Evolutionary conservation across 2,797 vertebrate species (phyloP).

Genomic region (Nyctalus aviator): DNA sequence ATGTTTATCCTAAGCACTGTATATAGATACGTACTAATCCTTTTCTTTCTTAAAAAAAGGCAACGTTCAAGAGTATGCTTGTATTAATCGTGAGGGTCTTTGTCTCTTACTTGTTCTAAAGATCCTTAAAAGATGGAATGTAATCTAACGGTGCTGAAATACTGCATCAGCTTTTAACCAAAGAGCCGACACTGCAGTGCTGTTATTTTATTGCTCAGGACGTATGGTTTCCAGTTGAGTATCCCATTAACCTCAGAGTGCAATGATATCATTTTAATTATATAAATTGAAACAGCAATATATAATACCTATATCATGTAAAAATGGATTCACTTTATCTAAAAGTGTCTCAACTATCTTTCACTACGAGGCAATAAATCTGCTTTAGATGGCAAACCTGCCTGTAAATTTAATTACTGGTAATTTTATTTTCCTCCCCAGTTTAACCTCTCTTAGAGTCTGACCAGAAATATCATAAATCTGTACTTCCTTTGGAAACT

Average conservation of each 20-base stretch:
- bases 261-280: constrained; percentile 87
- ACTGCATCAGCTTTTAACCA: constrained; percentile 84
- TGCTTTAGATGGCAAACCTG: constrained; percentile 87
- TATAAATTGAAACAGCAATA: constrained; percentile 87
- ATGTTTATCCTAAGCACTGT: background rate
- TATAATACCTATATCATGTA: constrained; percentile 84
- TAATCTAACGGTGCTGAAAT: constrained; percentile 76
- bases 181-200: constrained; percentile 83
- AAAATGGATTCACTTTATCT: constrained; percentile 81
- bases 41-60: constrained; percentile 26
- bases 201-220: constrained; percentile 83
- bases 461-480: constrained; percentile 88
- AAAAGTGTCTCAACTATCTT: constrained; percentile 82
- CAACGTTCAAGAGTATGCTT: background rate
- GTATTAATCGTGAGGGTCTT: background rate
- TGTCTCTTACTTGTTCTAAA: constrained; percentile 51
- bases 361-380: constrained; percentile 87
- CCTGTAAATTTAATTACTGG: constrained; percentile 91
- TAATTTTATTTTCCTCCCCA: constrained; percentile 91
- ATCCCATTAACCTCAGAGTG: constrained; percentile 83
- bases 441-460: constrained; percentile 89
- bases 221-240: constrained; percentile 80
- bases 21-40: background rate
- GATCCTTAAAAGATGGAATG: constrained; percentile 72
- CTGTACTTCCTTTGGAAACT: constrained; percentile 84